Conservation (phyloP, 2,113 vertebrate species). For the Tretioscincus oriximinensis region DNA sequence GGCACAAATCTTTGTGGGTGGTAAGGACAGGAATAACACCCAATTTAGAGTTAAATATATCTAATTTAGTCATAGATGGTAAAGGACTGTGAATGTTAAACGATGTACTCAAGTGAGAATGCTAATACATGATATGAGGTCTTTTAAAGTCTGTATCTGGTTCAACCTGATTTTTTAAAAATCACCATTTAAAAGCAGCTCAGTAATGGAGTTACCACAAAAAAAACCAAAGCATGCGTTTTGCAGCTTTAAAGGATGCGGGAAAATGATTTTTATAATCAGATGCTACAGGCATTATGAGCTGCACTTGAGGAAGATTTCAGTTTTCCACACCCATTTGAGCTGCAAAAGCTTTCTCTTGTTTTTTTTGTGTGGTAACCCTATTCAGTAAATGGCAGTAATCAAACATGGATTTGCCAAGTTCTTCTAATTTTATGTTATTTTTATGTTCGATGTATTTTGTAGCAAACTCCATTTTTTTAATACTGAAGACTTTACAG, state of each 20-base stretch:
- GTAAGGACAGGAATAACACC: slow-evolving; percentile 30
- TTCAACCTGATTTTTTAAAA: slow-evolving; percentile 37
- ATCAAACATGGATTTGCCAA: neutral
- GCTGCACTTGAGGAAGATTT: too few relatives aligned
- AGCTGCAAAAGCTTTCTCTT: too few relatives aligned
- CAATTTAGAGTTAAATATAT: slow-evolving; percentile 37
- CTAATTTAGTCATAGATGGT: slow-evolving; percentile 45
- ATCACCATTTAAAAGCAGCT: slow-evolving; percentile 40
- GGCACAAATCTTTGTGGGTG: slow-evolving; percentile 13
- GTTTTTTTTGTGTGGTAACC: too few relatives aligned
- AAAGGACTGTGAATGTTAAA: slow-evolving; percentile 37
- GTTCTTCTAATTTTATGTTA: neutral
- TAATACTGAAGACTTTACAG: neutral
- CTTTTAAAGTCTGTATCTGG: slow-evolving; percentile 29
- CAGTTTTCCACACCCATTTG: too few relatives aligned
- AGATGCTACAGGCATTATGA: too few relatives aligned
- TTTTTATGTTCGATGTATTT: slow-evolving; percentile 6
- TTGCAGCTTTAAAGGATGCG: too few relatives aligned
- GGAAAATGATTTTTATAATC: too few relatives aligned
- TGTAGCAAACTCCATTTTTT: neutral
- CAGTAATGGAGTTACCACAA: neutral
- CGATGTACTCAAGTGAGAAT: slow-evolving; percentile 38
- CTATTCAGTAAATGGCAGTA: neutral
- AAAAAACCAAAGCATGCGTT: too few relatives aligned
- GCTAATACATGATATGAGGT: slow-evolving; percentile 37